Conservation (phyloP, 2,797 vertebrate genomes). For the Emydoidea blandingii region DNA sequence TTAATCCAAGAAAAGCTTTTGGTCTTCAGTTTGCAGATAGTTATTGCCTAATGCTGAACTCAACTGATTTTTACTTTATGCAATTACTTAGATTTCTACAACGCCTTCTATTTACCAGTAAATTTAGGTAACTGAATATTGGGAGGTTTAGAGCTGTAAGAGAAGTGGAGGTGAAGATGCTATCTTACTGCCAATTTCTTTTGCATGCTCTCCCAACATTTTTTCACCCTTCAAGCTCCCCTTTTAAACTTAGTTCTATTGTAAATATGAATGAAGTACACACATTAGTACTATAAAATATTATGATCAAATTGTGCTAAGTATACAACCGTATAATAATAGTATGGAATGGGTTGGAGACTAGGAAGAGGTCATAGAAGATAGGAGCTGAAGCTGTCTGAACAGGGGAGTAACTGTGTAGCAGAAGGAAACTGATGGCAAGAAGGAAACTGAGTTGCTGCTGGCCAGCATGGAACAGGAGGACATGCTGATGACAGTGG, state of each 20-base stretch:
- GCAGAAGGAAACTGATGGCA: not conserved
- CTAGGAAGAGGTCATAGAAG: not conserved
- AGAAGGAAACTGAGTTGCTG: fast-evolving
- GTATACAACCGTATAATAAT: not conserved
- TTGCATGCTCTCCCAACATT: not conserved
- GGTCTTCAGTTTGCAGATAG: slow-evolving; percentile 34
- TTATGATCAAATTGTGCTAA: not conserved
- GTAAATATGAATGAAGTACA: not conserved
- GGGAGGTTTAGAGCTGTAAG: not conserved
- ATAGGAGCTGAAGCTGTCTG: not conserved
- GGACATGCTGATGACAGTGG: not conserved
- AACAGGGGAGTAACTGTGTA: not conserved
- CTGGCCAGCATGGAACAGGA: not conserved
- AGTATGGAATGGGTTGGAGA: not conserved
- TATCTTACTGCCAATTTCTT: not conserved
- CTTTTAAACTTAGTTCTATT: not conserved
- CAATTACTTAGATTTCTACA: not conserved
- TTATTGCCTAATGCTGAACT: slow-evolving; percentile 13
- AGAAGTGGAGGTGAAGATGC: not conserved
- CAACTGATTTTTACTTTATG: slow-evolving; percentile 31
- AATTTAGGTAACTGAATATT: not conserved
- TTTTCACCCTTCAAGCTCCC: not conserved
- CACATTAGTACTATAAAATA: not conserved
- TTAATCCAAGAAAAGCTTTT: slow-evolving; percentile 57
- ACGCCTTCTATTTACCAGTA: not conserved